Evolutionary conservation across 2,888 invertebrate genomes (phyloP).

Genomic region (Dastarcus helophoroides): DNA sequence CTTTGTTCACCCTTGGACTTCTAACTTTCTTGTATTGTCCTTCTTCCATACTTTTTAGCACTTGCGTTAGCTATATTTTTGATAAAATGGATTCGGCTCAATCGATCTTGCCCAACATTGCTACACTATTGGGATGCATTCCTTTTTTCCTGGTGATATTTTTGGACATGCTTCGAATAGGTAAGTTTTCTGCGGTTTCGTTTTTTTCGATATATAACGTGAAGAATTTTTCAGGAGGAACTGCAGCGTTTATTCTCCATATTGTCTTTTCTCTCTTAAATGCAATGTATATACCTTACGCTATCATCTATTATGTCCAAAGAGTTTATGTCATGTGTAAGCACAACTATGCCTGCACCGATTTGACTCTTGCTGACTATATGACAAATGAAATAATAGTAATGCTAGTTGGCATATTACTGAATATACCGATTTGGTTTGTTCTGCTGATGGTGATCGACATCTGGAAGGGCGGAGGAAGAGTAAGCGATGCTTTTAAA

Average conservation of each 20-base stretch:
- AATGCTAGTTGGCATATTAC: conserved; percentile 51
- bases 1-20: conserved; percentile 53
- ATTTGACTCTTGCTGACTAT: conserved; percentile 52
- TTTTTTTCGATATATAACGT: not conserved
- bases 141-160: conserved; percentile 63
- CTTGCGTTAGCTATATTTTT: conserved; percentile 68
- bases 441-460: conserved; percentile 53
- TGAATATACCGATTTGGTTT: conserved; percentile 59
- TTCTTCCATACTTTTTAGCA: conserved; percentile 62
- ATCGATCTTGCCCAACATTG: conserved; percentile 65
- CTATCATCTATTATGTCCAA: conserved; percentile 70
- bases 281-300: conserved; percentile 74
- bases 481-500: conserved; percentile 42
- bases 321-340: conserved; percentile 63
- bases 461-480: conserved; percentile 54
- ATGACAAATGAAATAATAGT: conserved; percentile 60
- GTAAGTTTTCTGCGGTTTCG: conserved; percentile 36
- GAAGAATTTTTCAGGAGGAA: conserved; percentile 43
- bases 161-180: conserved; percentile 59
- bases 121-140: conserved; percentile 61
- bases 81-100: conserved; percentile 75
- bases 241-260: conserved; percentile 59
- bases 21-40: conserved; percentile 62
- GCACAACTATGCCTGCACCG: conserved; percentile 53
- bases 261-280: conserved; percentile 60